Evolutionary conservation across 2,797 vertebrate genomes (phyloP), one percentile per base, ranked within the genome.

Genomic region (Adrianichthys oophorus): DNA sequence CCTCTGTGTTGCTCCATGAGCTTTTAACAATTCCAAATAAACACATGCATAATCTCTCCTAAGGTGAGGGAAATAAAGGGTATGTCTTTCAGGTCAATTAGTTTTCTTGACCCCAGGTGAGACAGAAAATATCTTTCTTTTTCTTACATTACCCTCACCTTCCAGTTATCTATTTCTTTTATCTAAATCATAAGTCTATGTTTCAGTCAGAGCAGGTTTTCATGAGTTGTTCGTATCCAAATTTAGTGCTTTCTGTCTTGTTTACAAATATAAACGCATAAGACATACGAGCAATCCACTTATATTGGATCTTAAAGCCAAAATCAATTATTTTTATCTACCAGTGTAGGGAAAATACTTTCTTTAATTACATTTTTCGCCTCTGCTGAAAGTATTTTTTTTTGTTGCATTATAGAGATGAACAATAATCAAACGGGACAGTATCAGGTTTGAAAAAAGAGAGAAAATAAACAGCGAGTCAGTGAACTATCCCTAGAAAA

Each of bases 81-180:
- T 56, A 61, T 4, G 63, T 62, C 76, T 82, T 59, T 82, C 51
- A 37, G 69, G 66, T 77, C 83, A 86, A 86, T 83, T 82, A 82
- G 76, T 58, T 64, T 76, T 62, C 68, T 16, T 15, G 32, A 56
- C 74, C 75, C 58, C 67, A 15, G 70, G 68, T 73, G 48, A 53
- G 47, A 41, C 70, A 57, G 26, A 74, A 57, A 69, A 59, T 64
- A 63, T 48, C 37, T 55, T 17, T 44, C 42, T 41, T 44, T 47
- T 40, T 59, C 40, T 43, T 10, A 13, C n/a, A 4, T 18, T 12
- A 46, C 15, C 19, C 1, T 4, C 5, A 40, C 4, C 16, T 23
- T 44, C 29, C 15, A 12, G 7, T 14, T n/a, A 5, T 40, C 48
- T 19, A 1, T 17, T 29, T 17, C 3, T 18, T 48, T 8, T 1